phyloP scores from a whole-genome alignment of 2,113 vertebrate species.

The Prionailurus viverrinus region DNA sequence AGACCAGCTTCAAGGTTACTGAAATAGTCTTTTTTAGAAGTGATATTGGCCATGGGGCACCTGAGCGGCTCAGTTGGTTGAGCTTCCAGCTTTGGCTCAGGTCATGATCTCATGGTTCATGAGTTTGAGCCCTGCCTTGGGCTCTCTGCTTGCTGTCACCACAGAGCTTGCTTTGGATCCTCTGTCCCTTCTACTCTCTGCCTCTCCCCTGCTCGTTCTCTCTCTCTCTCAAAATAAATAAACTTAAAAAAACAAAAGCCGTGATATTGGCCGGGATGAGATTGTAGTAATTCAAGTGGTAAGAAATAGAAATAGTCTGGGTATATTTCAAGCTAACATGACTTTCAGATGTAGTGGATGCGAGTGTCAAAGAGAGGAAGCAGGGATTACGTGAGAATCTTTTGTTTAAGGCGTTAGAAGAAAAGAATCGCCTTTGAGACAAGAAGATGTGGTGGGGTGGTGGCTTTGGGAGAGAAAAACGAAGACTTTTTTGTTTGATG shows the following conservation, averaged over 20 bases:
- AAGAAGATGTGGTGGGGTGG: not conserved
- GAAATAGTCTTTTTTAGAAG: not conserved
- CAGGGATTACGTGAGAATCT: not conserved
- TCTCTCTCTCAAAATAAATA: too few species aligned
- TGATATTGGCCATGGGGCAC: not conserved
- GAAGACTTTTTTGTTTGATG: not conserved
- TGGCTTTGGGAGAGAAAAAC: not conserved
- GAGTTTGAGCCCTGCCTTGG: too few species aligned
- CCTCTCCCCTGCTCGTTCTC: too few species aligned
- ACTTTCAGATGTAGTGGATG: slow-evolving; percentile 24
- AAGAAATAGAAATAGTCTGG: not conserved
- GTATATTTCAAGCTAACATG: not conserved
- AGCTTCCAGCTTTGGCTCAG: too few species aligned
- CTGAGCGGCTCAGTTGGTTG: too few species aligned
- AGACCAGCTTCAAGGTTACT: not conserved
- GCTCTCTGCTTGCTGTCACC: too few species aligned
- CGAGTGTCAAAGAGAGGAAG: not conserved
- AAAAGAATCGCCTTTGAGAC: not conserved
- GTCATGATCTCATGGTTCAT: too few species aligned
- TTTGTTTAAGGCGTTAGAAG: not conserved
- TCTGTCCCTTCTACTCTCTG: too few species aligned
- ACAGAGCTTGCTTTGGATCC: too few species aligned
- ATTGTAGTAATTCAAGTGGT: not conserved
- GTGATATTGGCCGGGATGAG: not conserved
- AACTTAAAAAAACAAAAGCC: not conserved